Base-by-base conservation (phyloP, 92 coral and sea anemone species). In the Scolanthus callimorphus region DNA sequence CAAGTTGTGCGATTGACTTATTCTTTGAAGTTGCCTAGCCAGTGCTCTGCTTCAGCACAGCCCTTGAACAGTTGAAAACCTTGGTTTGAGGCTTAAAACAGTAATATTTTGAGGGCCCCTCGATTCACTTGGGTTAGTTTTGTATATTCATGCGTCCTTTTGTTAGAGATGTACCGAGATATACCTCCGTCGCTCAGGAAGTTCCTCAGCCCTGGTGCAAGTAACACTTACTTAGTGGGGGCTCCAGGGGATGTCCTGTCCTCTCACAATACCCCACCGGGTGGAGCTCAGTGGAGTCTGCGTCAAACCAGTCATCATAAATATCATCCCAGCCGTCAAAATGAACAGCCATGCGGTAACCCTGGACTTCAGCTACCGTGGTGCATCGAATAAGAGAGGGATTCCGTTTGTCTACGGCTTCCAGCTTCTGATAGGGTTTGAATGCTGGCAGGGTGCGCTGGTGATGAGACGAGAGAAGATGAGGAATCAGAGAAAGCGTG, bases 271-370 rank as follows among this genome's bases (percentile, higher is more conserved):
- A 92, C 25, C 87, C 92, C 57, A 80, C 89, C 4, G 96, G 92
- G 50, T 89, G 98, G 6, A 92, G 57, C 29, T 92, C 98, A 25
- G 63, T 63, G 3, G 96, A 92, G 31, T 92, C 95, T 1, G 94
- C 75, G 60, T 92, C 98, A 70, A 84, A 89, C 98, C 98, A 92
- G 69, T 92, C 98, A 53, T 92, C 97, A 25, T 92, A 92, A 29
- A 92, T 79, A 25, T 92, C 92, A 58, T 92, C 98, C 98, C 98
- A 92, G 59, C 98, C 98, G 49, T 92, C 98, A 78, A 80, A 88
- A 50, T 82, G 96, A 27, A 92, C 69, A 70, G 69, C 74, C 20
- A 88, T 79, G 49, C 96, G 83, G 69, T 73, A 88, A 4, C 81
- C 85, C 39, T 84, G 89, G 0, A 84, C 39, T 1, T 74, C 79